Conservation (phyloP, 1,140 invertebrate genomes). For the Ceratoteleas bidentatus region DNA sequence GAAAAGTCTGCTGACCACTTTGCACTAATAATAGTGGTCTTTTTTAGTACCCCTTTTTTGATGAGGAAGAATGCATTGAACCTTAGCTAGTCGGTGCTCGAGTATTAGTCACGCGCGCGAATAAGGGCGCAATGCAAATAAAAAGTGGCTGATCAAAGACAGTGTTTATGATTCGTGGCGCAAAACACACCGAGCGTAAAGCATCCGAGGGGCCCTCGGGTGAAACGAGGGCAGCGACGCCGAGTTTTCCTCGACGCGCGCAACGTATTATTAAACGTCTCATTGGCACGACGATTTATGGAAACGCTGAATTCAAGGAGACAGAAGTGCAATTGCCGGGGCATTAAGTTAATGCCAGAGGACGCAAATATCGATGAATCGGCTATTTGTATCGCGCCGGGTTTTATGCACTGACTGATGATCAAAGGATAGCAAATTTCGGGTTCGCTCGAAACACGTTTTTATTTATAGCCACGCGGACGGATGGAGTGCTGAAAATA, state of each 20-base stretch:
- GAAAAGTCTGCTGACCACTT: too few relatives aligned
- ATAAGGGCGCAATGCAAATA: too few relatives aligned
- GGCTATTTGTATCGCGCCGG: slow-evolving; percentile 27
- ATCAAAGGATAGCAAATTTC: slow-evolving; percentile 23
- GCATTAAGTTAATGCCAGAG: slow-evolving; percentile 49
- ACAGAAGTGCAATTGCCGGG: slow-evolving; percentile 51
- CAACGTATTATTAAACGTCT: slow-evolving; percentile 65
- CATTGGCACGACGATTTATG: slow-evolving; percentile 63
- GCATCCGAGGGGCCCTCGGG: too few relatives aligned
- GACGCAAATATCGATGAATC: slow-evolving; percentile 56
- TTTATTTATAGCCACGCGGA: slow-evolving; percentile 20
- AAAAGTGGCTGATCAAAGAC: too few relatives aligned
- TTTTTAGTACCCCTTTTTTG: too few relatives aligned
- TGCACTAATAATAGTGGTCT: too few relatives aligned
- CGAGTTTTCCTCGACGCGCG: slow-evolving; percentile 38
- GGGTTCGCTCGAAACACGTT: slow-evolving; percentile 3
- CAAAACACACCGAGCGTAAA: too few relatives aligned
- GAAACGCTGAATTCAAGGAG: slow-evolving; percentile 55
- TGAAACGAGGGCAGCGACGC: too few relatives aligned
- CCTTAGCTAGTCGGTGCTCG: too few relatives aligned
- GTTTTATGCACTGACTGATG: slow-evolving; percentile 4
- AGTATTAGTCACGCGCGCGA: too few relatives aligned
- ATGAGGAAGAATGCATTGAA: too few relatives aligned
- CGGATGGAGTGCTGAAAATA: background rate
- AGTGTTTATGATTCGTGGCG: too few relatives aligned